phyloP scores from a whole-genome alignment of 2,797 vertebrate genomes.

The Zenarchopterus dispar region DNA sequence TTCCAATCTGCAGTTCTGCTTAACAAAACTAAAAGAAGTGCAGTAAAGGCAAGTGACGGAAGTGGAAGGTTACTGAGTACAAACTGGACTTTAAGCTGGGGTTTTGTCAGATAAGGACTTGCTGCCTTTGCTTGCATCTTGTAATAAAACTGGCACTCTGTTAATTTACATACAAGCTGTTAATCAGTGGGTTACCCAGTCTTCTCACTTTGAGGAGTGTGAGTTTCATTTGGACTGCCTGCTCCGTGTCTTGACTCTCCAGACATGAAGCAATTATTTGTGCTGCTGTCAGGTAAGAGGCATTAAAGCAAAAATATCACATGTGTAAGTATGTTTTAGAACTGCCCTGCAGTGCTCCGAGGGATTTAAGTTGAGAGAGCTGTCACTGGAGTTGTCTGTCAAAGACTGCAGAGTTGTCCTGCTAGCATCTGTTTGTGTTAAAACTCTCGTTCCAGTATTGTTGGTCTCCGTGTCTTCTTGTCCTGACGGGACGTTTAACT shows the following conservation, averaged over 20 bases:
- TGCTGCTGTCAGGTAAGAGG: constrained; percentile 74
- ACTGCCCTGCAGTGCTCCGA: not conserved
- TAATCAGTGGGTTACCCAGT: constrained; percentile 2
- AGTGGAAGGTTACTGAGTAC: constrained; percentile 43
- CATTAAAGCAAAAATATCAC: not conserved
- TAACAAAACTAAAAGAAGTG: not conserved
- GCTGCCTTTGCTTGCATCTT: not conserved
- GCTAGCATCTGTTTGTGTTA: not conserved
- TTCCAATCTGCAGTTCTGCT: constrained; percentile 1
- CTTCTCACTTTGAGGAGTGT: constrained; percentile 4
- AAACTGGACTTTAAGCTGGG: constrained; percentile 71
- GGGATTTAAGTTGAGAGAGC: not conserved
- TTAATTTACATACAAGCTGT: constrained; percentile 10
- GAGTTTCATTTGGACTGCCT: constrained; percentile 2
- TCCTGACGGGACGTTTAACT: constrained; percentile 50
- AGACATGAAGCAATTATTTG: constrained; percentile 66
- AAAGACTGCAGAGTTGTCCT: no score
- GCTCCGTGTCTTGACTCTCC: constrained; percentile 11
- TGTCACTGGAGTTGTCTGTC: not conserved
- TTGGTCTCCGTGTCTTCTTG: constrained; percentile 34
- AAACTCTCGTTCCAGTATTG: constrained; percentile 40
- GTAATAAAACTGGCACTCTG: constrained; percentile 37
- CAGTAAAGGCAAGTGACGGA: constrained; percentile 22
- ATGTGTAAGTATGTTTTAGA: no score
- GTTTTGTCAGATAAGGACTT: constrained; percentile 57